Conservation (phyloP, 1,140 invertebrate genomes). For the Drosophila lacertosa region DNA sequence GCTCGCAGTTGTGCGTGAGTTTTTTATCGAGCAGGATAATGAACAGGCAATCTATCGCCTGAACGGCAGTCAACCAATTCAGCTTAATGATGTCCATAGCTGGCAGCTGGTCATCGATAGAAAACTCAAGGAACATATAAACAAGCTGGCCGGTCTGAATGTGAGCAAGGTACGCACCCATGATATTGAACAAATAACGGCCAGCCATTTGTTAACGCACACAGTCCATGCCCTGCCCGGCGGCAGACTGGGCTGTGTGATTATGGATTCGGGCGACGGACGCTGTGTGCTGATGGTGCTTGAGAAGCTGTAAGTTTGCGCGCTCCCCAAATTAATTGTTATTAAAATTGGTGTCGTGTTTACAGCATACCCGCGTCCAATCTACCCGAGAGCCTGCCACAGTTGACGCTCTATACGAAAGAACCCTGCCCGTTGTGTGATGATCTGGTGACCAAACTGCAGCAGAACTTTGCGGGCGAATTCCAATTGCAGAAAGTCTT, state of each 20-base stretch:
- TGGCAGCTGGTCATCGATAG: slow-evolving; percentile 44
- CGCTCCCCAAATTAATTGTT: background rate
- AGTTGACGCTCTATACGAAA: slow-evolving; percentile 92
- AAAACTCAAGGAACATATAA: slow-evolving; percentile 86
- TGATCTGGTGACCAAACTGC: slow-evolving; percentile 89
- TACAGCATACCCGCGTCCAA: slow-evolving; percentile 37
- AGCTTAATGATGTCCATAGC: slow-evolving; percentile 26
- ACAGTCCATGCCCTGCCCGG: slow-evolving; percentile 94
- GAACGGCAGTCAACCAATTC: background rate
- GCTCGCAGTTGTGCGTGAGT: slow-evolving; percentile 94
- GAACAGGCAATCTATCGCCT: slow-evolving; percentile 87
- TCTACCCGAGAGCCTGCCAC: slow-evolving; percentile 63
- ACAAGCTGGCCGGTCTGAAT: slow-evolving; percentile 98
- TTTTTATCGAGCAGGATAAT: slow-evolving; percentile 92
- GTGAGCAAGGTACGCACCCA: slow-evolving; percentile 94
- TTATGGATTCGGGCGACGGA: slow-evolving; percentile 31
- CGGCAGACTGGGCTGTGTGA: slow-evolving; percentile 94
- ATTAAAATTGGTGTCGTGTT: slow-evolving; percentile 7
- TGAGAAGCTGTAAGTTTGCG: slow-evolving; percentile 54
- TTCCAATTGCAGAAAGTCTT: slow-evolving; percentile 90
- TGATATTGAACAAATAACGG: slow-evolving; percentile 98
- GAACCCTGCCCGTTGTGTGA: slow-evolving; percentile 93
- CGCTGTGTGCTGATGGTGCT: slow-evolving; percentile 44
- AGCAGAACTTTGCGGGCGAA: slow-evolving; percentile 85
- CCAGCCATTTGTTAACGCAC: slow-evolving; percentile 95